Base-by-base conservation (phyloP, 1,140 invertebrate genomes). In the Stegodyphus dumicola region DNA sequence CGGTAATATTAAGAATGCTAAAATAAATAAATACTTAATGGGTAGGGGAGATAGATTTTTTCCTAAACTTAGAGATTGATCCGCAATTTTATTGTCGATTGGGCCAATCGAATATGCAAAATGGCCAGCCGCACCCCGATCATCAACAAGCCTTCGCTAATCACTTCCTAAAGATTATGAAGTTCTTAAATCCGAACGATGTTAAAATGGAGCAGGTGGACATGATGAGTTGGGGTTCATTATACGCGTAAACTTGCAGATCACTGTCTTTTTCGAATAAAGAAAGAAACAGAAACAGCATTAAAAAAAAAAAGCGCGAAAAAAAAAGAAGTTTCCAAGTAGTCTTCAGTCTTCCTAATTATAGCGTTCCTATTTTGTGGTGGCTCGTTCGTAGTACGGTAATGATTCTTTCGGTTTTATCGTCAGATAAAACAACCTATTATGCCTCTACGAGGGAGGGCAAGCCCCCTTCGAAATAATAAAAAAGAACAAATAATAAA, bases 371-470 rank as follows among this genome's bases (percentile, higher is more conserved):
- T 71, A 51, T 33, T 33, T 33, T 73, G 64, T 53, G 69, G 69
- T 71, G 69, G 69, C 69, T 71, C 33, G n/a, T 73, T 65, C 52
- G 18, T 11, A 13, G 67, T 33, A 53, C n/a, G 11, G 60, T 83
- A 83, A 83, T 75, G 71, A 65, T 83, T 74, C 71, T 49, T 18
- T 33, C 56, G 48, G 15, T 83, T 83, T 83, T 83, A 83, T 83
- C 80, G 80, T 51, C 80, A 75, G 80, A 83, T 83, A 83, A 83
- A 83, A 83, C 71, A 83, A 83, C 80, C 80, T 83, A 83, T 83
- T 83, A 83, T 83, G 53, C 71, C 80, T 74, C 80, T 83, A 75
- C 75, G 80, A 67, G 80, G 80, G 80, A 83, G 80, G 79, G 80
- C 10, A 17, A 65, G 71, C 51, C 17, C 56, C 56, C 56, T 11